Evolutionary conservation across 1,140 invertebrate species (phyloP).

Genomic region (Penaeus japonicus): DNA sequence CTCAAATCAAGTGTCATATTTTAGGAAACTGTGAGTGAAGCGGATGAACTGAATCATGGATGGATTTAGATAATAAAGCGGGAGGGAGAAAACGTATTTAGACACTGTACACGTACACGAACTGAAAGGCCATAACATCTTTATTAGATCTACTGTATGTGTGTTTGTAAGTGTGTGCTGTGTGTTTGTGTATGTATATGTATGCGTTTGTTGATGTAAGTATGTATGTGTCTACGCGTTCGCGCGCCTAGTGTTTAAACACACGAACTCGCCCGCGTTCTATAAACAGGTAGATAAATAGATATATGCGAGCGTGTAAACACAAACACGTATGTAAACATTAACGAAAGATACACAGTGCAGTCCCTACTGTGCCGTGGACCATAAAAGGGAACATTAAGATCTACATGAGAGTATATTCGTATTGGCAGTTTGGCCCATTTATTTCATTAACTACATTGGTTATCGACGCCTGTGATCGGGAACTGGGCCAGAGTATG

Average conservation of each 20-base stretch:
- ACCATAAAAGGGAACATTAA: not conserved
- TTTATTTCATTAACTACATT: conserved; percentile 47
- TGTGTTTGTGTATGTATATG: conserved; percentile 20
- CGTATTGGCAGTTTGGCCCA: conserved; percentile 28
- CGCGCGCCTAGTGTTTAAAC: no score
- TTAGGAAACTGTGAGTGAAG: not conserved
- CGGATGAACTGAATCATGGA: not conserved
- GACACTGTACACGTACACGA: not conserved
- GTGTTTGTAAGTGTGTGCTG: not conserved
- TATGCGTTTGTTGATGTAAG: not conserved
- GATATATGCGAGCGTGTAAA: no score
- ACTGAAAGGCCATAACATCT: not conserved
- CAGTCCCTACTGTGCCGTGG: no score
- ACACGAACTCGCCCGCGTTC: no score
- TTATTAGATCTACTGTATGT: not conserved
- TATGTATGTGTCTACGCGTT: not conserved
- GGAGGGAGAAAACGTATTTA: not conserved
- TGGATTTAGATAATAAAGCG: not conserved
- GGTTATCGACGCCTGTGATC: conserved; percentile 32
- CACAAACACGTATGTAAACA: no score
- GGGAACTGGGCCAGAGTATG: conserved; percentile 6
- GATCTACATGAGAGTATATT: conserved; percentile 31
- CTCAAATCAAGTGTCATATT: no score
- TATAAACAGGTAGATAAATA: no score
- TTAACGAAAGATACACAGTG: no score